Conservation (phyloP, 2,888 invertebrate species). For the Callinectes sapidus region DNA sequence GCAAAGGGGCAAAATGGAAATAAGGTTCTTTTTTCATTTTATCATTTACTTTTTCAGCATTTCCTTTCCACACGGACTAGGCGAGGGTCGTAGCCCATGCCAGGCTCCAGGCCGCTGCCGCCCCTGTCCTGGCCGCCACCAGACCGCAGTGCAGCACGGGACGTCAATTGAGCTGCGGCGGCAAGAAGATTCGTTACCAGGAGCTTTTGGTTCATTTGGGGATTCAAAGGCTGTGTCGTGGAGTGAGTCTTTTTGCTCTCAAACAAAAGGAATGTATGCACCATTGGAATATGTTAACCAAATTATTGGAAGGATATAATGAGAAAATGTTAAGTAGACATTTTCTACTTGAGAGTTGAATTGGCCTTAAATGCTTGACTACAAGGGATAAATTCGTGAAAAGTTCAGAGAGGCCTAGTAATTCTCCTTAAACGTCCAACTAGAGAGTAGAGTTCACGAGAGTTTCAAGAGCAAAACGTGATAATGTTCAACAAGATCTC, state of each 20-base stretch:
- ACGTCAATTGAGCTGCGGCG: background rate
- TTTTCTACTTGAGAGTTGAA: constrained; percentile 9
- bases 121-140: background rate
- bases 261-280: background rate
- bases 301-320: background rate
- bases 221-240: background rate
- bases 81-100: background rate
- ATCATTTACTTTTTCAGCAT: background rate
- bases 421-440: background rate
- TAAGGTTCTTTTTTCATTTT: background rate
- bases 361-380: background rate
- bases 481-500: constrained; percentile 5
- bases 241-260: background rate
- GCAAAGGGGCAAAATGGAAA: background rate
- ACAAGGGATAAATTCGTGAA: constrained; percentile 12
- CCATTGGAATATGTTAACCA: background rate
- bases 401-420: constrained; percentile 3
- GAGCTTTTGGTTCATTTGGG: background rate
- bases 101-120: background rate
- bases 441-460: background rate
- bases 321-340: constrained; percentile 9
- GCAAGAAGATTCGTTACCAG: background rate
- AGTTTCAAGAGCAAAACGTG: constrained; percentile 16
- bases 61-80: background rate
- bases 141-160: background rate